Conservation (phyloP, 92 coral and sea anemone genomes). For the Phenganax marumi region DNA sequence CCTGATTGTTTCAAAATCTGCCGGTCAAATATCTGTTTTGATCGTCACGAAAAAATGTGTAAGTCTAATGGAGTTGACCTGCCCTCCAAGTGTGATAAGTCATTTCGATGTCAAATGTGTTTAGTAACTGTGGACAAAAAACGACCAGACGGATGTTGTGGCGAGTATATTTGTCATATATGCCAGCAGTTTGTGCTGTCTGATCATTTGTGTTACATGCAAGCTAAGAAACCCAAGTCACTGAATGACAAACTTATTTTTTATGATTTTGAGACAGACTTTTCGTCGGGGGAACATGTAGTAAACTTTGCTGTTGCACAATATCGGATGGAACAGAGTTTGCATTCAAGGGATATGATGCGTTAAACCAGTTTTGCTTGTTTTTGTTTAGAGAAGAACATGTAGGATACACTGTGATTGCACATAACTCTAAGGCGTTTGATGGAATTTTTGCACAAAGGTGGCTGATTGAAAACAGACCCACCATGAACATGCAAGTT, state of each 20-base stretch:
- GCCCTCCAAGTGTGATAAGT: constrained; percentile 15
- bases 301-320: constrained; percentile 39
- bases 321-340: constrained; percentile 24
- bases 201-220: constrained; percentile 43
- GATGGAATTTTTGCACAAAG: constrained; percentile 26
- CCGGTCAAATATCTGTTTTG: constrained; percentile 29
- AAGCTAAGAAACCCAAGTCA: background rate
- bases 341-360: constrained; percentile 29
- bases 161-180: constrained; percentile 37
- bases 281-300: constrained; percentile 5
- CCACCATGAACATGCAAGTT: constrained; percentile 38
- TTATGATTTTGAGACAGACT: constrained; percentile 14
- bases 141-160: constrained; percentile 38
- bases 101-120: constrained; percentile 35
- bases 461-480: constrained; percentile 40
- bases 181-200: constrained; percentile 31
- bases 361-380: constrained; percentile 14
- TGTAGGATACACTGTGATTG: constrained; percentile 28
- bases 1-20: constrained; percentile 43
- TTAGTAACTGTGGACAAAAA: constrained; percentile 3
- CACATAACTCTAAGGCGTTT: constrained; percentile 29
- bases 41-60: constrained; percentile 29
- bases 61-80: constrained; percentile 22
- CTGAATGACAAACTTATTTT: constrained; percentile 30
- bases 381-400: constrained; percentile 25